Conservation (phyloP, 1,140 invertebrate species). For the Caenorhabditis briggsae region DNA sequence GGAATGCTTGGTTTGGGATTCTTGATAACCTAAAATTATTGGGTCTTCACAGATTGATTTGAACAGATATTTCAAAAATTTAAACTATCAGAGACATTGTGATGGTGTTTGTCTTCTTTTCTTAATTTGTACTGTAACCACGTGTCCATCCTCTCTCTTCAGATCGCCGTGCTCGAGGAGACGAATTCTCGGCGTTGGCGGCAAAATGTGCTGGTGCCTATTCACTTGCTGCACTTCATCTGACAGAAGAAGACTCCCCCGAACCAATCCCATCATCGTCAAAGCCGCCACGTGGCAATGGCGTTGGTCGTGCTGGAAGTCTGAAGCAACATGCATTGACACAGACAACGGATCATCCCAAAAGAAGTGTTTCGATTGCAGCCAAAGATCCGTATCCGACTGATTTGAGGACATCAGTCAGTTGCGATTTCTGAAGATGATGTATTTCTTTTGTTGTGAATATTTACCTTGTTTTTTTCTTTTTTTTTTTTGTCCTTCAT, state of each 20-base stretch:
- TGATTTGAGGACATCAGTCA: constrained; percentile 63
- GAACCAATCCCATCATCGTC: neutral
- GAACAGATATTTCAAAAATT: neutral
- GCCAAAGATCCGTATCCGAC: constrained; percentile 41
- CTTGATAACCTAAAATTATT: no score
- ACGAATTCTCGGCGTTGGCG: constrained; percentile 66
- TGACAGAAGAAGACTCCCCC: constrained; percentile 53
- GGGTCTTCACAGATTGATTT: no score
- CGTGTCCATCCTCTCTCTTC: constrained; percentile 34
- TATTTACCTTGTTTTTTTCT: neutral
- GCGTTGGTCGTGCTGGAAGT: constrained; percentile 47
- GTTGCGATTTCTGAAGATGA: constrained; percentile 66
- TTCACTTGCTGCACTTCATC: constrained; percentile 67
- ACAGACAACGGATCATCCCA: constrained; percentile 60
- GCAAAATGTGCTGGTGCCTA: constrained; percentile 69
- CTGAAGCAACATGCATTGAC: constrained; percentile 58
- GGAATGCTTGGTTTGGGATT: neutral
- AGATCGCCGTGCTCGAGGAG: constrained; percentile 37
- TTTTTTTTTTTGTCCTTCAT: neutral
- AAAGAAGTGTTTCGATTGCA: constrained; percentile 30
- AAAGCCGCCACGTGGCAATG: constrained; percentile 12
- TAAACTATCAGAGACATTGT: neutral
- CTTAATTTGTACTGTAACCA: constrained; percentile 21
- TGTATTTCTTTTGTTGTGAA: constrained; percentile 26
- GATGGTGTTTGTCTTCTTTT: neutral